Conservation (phyloP, 2,797 vertebrate species). For the Bufotes viridis region DNA sequence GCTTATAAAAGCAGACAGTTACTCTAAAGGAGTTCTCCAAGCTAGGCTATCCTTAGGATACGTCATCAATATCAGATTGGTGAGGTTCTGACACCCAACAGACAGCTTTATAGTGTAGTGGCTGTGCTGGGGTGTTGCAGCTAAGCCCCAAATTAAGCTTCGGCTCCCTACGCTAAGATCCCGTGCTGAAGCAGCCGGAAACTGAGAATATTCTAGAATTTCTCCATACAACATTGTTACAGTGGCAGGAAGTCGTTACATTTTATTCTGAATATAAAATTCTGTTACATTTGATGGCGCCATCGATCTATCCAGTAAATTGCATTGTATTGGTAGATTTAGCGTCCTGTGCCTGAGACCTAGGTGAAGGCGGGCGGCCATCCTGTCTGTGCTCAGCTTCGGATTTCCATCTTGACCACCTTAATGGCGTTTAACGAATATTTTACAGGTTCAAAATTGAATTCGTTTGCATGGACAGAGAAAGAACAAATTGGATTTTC, state of each 20-base stretch:
- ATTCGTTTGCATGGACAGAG: neutral
- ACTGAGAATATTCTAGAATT: no score
- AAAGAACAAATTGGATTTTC: neutral
- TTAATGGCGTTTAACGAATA: slow-evolving; percentile 6
- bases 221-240: no score
- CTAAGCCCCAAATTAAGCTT: no score
- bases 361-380: neutral
- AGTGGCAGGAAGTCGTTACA: neutral
- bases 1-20: no score
- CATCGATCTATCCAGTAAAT: neutral
- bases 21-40: no score
- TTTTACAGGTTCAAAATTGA: neutral
- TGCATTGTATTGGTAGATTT: neutral
- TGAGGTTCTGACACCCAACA: no score
- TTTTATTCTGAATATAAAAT: neutral
- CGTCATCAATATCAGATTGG: no score
- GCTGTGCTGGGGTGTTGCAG: no score
- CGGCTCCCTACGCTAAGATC: no score
- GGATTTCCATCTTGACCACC: neutral
- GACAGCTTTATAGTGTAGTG: no score
- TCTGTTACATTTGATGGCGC: neutral
- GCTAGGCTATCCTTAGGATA: no score
- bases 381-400: neutral
- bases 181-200: no score
- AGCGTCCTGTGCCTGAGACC: neutral